phyloP scores from a whole-genome alignment of 2,113 vertebrate species.

The Spermophilus dauricus region DNA sequence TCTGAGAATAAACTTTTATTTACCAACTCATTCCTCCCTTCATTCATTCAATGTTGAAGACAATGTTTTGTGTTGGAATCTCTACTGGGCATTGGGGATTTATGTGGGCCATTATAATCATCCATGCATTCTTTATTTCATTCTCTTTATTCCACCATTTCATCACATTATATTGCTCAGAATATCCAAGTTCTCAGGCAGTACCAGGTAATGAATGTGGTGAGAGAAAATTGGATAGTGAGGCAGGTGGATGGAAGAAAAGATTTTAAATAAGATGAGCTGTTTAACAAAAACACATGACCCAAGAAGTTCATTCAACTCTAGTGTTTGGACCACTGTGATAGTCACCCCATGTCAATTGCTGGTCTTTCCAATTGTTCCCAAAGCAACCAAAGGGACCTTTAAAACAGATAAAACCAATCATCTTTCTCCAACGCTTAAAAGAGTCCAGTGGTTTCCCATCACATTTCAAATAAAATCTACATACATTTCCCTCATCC shows the following conservation, averaged over 20 bases:
- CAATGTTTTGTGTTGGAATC: neutral
- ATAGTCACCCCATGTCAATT: neutral
- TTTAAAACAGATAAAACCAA: neutral
- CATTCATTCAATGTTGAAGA: neutral
- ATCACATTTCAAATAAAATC: neutral
- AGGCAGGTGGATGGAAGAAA: neutral
- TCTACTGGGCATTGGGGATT: neutral
- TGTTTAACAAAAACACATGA: neutral
- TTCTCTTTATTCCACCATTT: neutral
- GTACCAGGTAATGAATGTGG: neutral
- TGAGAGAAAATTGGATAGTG: neutral
- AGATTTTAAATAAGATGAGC: neutral
- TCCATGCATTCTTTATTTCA: neutral
- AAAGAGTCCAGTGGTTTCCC: neutral
- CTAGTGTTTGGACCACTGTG: neutral
- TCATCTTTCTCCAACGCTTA: neutral
- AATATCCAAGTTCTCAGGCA: neutral
- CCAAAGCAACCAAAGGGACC: neutral
- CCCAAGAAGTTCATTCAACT: neutral
- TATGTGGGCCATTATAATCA: neutral
- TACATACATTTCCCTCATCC: neutral
- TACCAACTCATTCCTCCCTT: neutral
- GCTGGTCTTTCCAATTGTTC: neutral
- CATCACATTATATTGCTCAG: neutral
- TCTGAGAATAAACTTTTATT: constrained; percentile 1